Percentiles rank a stretch among this genome's conserved stretches.
Conservation (phyloP, 1,140 invertebrate genomes). For the Carposina sasakii region DNA sequence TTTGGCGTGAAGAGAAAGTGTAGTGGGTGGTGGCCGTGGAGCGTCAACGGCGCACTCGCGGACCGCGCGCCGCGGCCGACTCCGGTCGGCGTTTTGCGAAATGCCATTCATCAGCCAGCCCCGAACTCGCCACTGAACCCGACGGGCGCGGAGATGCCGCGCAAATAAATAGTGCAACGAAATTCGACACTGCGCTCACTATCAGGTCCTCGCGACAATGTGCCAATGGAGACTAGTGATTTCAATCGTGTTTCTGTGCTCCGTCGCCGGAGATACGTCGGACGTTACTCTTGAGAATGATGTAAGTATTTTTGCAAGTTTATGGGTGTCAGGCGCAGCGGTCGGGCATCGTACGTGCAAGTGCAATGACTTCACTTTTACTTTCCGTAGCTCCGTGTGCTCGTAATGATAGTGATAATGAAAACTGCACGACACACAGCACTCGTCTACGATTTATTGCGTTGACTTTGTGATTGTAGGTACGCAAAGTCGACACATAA, state of each 20-base stretch:
- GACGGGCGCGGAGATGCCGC: conserved; percentile 52
- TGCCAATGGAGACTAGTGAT: conserved; percentile 64
- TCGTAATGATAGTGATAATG: too few relatives aligned
- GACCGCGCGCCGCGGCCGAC: conserved; percentile 42
- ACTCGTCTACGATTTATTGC: too few relatives aligned
- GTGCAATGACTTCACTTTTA: conserved; percentile 64
- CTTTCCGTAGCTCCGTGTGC: conserved; percentile 44
- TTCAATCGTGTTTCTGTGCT: conserved; percentile 56
- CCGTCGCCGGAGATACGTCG: conserved; percentile 30
- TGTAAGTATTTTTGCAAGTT: conserved; percentile 48
- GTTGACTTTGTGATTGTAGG: too few relatives aligned
- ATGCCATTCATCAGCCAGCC: conserved; percentile 50
- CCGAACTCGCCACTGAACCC: conserved; percentile 48
- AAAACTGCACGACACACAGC: too few relatives aligned
- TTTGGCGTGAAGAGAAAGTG: conserved; percentile 63
- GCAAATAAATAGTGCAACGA: conserved; percentile 56
- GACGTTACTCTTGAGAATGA: conserved; percentile 43
- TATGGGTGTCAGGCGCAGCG: too few relatives aligned
- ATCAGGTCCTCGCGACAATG: conserved; percentile 48
- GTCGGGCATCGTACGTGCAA: conserved; percentile 15
- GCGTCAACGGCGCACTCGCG: conserved; percentile 32
- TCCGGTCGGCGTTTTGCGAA: conserved; percentile 57
- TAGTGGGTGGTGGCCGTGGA: conserved; percentile 56
- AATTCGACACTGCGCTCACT: conserved; percentile 29
- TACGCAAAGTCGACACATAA: too few relatives aligned